Evolutionary conservation across 2,888 invertebrate genomes (phyloP), one percentile per base, ranked within the genome.

Genomic region (Desoria tigrina): DNA sequence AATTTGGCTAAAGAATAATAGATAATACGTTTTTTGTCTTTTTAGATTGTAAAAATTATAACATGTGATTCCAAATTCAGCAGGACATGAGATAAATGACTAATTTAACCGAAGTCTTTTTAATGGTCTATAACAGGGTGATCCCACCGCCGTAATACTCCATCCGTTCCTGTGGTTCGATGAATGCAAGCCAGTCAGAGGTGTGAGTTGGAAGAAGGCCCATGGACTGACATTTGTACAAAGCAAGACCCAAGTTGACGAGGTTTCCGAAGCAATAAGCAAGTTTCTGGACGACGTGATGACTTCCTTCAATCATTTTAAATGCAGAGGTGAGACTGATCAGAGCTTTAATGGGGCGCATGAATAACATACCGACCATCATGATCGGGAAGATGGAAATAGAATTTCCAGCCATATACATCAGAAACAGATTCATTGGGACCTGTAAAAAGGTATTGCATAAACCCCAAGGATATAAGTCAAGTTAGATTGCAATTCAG

Each of bases 361-460:
- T 90, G 77, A 98, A 89, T 82, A 99, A 86, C 99, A 99, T 99
- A 50, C 96, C 97, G 9, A 99, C 96, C 99, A 99, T 99, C 99
- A 99, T 99, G 55, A 99, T 99, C 0, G 99, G 99, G 78, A 99
- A 98, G 77, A 99, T 98, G 0, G 97, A 98, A 78, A 99, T 97
- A 0, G 97, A 95, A 81, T 94, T 97, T 21, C 98, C 98, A 61
- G 98, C 95, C 99, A 99, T 99, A 82, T 98, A 99, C 95, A 99
- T 97, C 67, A 99, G 94, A 80, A 99, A 95, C 69, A 99, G 84
- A 81, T 99, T 99, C 99, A 99, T 99, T 0, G 97, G 97, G 14
- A 86, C 82, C 82, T 86, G 71, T 37, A 76, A 73, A 1, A 24
- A 39, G n/a, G n/a, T n/a, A n/a, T n/a, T n/a, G n/a, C n/a, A 16